Conservation (phyloP, 1,140 invertebrate species). For the Halyomorpha halys region DNA sequence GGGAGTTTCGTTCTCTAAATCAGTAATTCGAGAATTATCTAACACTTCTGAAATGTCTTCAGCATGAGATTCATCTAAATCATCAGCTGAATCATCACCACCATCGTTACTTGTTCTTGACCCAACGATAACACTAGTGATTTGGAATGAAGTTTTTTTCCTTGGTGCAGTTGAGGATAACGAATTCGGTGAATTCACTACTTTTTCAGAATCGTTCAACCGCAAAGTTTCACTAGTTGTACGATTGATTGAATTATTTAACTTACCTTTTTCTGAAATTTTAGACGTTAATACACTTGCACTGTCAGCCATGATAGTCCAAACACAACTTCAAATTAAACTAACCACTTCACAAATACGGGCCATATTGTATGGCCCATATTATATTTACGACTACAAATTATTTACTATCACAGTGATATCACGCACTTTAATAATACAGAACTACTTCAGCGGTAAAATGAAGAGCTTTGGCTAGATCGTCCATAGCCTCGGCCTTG, state of each 20-base stretch:
- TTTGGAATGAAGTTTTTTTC: constrained; percentile 85
- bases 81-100: constrained; percentile 84
- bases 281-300: constrained; percentile 29
- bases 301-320: constrained; percentile 32
- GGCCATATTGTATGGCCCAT: constrained; percentile 21
- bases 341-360: constrained; percentile 22
- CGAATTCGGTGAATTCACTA: constrained; percentile 25
- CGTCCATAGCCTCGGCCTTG: constrained; percentile 27
- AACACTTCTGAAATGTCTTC: constrained; percentile 55
- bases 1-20: constrained; percentile 71
- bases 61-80: constrained; percentile 86
- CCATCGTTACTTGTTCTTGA: constrained; percentile 69
- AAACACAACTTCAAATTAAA: constrained; percentile 20
- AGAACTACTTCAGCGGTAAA: constrained; percentile 14
- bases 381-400: constrained; percentile 2
- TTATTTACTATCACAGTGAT: not conserved
- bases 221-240: constrained; percentile 31
- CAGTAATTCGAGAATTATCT: constrained; percentile 68
- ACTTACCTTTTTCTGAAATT: constrained; percentile 30
- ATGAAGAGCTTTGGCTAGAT: constrained; percentile 17
- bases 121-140: constrained; percentile 76
- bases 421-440: not conserved
- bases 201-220: constrained; percentile 28
- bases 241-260: constrained; percentile 29
- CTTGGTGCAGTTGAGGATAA: constrained; percentile 32